These are phyloP conservation scores for Eclectus roratus DNA, from an alignment of 2,113 vertebrate genomes.

Conservation along the genomic window DNA sequence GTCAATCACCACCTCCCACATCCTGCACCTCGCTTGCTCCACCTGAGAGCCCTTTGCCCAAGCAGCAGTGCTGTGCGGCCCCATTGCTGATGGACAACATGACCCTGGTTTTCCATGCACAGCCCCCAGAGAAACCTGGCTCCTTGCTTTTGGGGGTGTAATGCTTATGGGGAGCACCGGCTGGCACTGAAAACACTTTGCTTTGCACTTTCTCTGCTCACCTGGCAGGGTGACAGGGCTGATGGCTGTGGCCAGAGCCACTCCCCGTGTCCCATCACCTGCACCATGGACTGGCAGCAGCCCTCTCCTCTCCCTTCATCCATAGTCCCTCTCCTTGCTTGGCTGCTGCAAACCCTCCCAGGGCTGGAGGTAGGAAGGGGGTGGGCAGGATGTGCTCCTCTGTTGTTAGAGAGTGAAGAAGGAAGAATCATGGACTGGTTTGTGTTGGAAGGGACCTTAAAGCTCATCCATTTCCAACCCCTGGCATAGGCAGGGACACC, in stretches of 20 bases:
- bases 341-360: background rate
- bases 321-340: background rate
- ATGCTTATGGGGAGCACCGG: background rate
- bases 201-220: background rate
- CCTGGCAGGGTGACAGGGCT: background rate
- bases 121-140: background rate
- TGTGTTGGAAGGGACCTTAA: background rate
- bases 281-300: background rate
- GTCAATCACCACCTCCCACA: background rate
- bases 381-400: background rate
- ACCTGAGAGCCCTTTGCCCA: background rate
- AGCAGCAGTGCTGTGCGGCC: background rate
- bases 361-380: background rate
- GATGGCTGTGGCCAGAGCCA: background rate
- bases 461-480: background rate
- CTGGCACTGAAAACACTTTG: background rate
- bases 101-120: background rate
- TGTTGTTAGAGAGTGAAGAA: background rate
- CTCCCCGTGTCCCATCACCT: background rate
- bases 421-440: background rate
- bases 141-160: background rate
- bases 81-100: fast-evolving
- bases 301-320: background rate
- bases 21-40: background rate
- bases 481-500: background rate